phyloP scores from a whole-genome alignment of 2,888 invertebrate genomes.

The Drosophila maculinotata region DNA sequence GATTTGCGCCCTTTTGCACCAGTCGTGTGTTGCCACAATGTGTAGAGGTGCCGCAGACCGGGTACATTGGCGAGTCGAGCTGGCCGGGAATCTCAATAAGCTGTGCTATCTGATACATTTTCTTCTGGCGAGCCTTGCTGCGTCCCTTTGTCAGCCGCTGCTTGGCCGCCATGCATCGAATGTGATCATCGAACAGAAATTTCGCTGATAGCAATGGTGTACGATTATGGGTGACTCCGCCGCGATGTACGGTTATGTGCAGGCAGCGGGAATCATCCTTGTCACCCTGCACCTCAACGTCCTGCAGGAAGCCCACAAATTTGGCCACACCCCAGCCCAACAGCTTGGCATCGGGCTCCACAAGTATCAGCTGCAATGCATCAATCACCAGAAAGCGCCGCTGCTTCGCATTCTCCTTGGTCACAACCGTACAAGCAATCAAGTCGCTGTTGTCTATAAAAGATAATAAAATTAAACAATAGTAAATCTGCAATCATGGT shows the following conservation, averaged over 20 bases:
- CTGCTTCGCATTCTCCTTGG: conserved; percentile 94
- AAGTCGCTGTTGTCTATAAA: conserved; percentile 97
- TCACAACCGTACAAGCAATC: conserved; percentile 97
- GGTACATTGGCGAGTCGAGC: conserved; percentile 82
- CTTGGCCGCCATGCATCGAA: conserved; percentile 99
- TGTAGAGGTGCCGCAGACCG: conserved; percentile 80
- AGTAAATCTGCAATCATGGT: too few relatives aligned
- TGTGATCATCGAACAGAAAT: conserved; percentile 99
- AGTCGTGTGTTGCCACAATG: conserved; percentile 73
- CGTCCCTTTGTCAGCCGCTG: conserved; percentile 94
- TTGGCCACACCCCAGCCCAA: conserved; percentile 99
- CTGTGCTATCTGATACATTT: conserved; percentile 97
- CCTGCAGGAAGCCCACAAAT: conserved; percentile 97
- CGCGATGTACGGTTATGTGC: conserved; percentile 96
- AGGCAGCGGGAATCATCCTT: conserved; percentile 98
- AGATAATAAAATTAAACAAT: conserved; percentile 41
- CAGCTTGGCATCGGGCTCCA: conserved; percentile 97
- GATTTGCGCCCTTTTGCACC: conserved; percentile 86
- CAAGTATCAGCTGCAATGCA: conserved; percentile 96
- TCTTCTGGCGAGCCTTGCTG: conserved; percentile 97
- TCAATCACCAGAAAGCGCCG: conserved; percentile 98
- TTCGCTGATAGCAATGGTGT: conserved; percentile 94
- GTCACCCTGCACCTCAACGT: conserved; percentile 97
- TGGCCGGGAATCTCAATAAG: conserved; percentile 92
- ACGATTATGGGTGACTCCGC: conserved; percentile 88